phyloP scores from a whole-genome alignment of 2,888 invertebrate genomes.

The Drosophila diplacantha region DNA sequence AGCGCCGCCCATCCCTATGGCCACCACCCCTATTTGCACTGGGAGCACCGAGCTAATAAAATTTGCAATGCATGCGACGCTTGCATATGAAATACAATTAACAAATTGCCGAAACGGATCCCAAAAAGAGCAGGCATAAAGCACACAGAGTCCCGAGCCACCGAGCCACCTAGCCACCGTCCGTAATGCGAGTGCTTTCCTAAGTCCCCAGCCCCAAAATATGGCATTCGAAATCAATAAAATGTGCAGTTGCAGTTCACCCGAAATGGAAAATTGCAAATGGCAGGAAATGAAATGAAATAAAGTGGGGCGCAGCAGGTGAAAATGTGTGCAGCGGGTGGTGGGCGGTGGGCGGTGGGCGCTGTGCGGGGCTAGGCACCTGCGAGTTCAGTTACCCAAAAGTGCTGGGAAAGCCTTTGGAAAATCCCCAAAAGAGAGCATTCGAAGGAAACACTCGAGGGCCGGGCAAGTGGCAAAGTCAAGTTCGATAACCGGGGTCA shows the following conservation, averaged over 20 bases:
- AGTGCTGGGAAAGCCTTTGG: constrained; percentile 9
- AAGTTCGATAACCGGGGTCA: constrained; percentile 26
- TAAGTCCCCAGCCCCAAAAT: constrained; percentile 8
- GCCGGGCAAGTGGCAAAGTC: constrained; percentile 26
- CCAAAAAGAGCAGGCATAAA: constrained; percentile 7
- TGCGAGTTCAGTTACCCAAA: constrained; percentile 31
- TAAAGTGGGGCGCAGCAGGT: constrained; percentile 23
- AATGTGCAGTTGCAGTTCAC: constrained; percentile 34
- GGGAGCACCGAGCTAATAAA: constrained; percentile 43
- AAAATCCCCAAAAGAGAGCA: constrained; percentile 16
- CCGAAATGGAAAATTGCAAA: constrained; percentile 40
- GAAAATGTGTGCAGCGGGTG: not conserved
- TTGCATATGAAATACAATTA: constrained; percentile 58
- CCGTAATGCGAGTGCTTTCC: constrained; percentile 9
- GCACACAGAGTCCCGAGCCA: not conserved
- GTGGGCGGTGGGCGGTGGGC: not conserved
- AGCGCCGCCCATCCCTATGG: no score
- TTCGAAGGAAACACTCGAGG: not conserved
- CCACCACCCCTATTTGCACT: constrained; percentile 13
- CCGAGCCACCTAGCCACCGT: not conserved
- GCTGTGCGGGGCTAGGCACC: not conserved
- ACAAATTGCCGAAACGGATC: constrained; percentile 42
- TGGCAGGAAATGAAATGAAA: constrained; percentile 42
- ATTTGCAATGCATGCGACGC: constrained; percentile 40
- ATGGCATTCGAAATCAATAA: constrained; percentile 39